A percentile compares a stretch with the other conserved stretches of the same genome.
Evolutionary conservation across 2,113 vertebrate species (phyloP).

Genomic region (Oreochromis tanganicae): DNA sequence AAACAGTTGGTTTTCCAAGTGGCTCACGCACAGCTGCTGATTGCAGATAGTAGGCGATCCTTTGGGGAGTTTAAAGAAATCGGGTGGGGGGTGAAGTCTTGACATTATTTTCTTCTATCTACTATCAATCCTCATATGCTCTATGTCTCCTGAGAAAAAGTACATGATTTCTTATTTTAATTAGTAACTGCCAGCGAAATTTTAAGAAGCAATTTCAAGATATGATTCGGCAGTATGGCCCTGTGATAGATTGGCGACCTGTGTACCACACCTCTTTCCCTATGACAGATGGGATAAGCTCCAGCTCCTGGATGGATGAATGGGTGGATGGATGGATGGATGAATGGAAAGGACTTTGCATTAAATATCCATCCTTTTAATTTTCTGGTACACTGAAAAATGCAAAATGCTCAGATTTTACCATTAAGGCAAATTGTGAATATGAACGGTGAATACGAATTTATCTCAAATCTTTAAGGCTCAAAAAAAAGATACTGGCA

Average conservation of each 20-base stretch:
- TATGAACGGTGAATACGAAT: fast-evolving
- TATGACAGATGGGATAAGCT: background rate
- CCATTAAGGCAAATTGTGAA: background rate
- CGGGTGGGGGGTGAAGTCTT: background rate
- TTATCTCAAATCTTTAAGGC: background rate
- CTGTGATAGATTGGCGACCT: background rate
- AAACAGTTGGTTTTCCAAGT: constrained; percentile 35
- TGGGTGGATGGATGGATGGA: background rate
- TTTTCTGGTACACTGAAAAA: background rate
- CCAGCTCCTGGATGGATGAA: background rate
- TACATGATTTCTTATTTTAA: constrained; percentile 14
- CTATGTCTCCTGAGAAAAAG: background rate
- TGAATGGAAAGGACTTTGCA: background rate
- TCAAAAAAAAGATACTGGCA: background rate
- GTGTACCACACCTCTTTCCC: background rate
- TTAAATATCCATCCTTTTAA: background rate
- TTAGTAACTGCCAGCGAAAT: background rate
- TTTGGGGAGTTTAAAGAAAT: constrained; percentile 5
- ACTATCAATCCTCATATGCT: background rate
- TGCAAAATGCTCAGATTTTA: background rate
- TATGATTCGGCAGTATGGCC: background rate
- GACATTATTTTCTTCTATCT: constrained; percentile 13
- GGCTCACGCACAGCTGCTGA: background rate
- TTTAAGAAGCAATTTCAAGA: background rate
- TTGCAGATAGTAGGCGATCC: background rate